These are phyloP conservation scores for Falco novaeseelandiae DNA, from an alignment of 2,797 vertebrate species.

Conservation along the genomic window DNA sequence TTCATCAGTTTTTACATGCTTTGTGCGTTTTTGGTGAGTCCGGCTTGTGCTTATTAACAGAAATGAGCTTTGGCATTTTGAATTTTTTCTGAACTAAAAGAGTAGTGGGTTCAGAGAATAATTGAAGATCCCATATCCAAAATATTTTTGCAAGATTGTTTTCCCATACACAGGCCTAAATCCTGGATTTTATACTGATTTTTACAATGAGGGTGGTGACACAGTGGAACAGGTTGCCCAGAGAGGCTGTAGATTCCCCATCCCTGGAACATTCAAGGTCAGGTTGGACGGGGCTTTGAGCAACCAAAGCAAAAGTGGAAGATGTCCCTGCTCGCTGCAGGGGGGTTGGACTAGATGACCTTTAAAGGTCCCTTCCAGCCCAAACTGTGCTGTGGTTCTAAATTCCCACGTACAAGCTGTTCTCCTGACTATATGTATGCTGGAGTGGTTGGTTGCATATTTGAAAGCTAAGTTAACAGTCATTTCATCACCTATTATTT, in stretches of 20 bases:
- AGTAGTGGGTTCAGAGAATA: neutral
- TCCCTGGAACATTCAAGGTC: neutral
- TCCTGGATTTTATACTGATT: neutral
- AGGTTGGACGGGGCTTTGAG: neutral
- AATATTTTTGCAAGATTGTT: neutral
- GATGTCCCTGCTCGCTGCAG: neutral
- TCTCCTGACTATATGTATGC: neutral
- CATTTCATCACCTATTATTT: neutral
- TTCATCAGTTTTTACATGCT: slow-evolving; percentile 99
- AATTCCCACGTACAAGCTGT: neutral
- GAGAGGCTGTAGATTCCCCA: neutral
- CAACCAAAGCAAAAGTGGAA: neutral
- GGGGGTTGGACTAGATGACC: neutral
- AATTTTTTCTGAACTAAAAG: neutral
- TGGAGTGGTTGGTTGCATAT: rapidly evolving
- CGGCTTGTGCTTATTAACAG: neutral
- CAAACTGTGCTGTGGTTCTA: neutral
- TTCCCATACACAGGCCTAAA: neutral
- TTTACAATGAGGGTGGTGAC: neutral
- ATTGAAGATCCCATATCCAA: neutral
- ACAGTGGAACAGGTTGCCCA: neutral
- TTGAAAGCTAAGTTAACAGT: neutral
- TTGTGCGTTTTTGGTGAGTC: slow-evolving; percentile 94
- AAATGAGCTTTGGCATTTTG: neutral
- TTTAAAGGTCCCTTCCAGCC: neutral